Conservation (phyloP, 1,140 invertebrate species). For the Lepidurus apus region DNA sequence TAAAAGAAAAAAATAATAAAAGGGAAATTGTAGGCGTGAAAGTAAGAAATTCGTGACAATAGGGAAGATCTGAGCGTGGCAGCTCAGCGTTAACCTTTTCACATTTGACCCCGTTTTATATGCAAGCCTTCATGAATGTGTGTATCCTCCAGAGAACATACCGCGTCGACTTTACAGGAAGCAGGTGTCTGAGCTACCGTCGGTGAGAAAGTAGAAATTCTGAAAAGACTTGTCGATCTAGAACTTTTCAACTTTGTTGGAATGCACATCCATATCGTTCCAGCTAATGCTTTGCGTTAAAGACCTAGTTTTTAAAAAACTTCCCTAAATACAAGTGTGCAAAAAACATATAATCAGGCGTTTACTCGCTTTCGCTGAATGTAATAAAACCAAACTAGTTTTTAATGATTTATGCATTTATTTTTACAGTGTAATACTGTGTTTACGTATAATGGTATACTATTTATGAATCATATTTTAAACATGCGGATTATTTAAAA, state of each 20-base stretch:
- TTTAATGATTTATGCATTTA: too few relatives aligned
- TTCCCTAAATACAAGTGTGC: too few relatives aligned
- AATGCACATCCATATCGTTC: neutral
- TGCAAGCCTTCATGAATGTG: neutral
- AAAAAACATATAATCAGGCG: too few relatives aligned
- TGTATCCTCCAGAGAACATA: neutral
- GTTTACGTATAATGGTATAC: too few relatives aligned
- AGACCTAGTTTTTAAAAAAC: too few relatives aligned
- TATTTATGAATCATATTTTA: too few relatives aligned
- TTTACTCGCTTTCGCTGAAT: too few relatives aligned
- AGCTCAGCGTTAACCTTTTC: neutral
- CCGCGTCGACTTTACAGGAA: neutral
- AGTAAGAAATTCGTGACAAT: neutral
- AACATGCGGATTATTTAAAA: too few relatives aligned
- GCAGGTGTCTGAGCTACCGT: slow-evolving; percentile 12
- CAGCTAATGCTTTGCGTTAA: too few relatives aligned
- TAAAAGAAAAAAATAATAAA: neutral
- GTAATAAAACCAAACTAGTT: too few relatives aligned
- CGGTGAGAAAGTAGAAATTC: neutral
- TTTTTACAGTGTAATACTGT: too few relatives aligned
- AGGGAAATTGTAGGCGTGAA: slow-evolving; percentile 13
- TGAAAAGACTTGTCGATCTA: slow-evolving; percentile 12
- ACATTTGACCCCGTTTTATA: slow-evolving; percentile 4
- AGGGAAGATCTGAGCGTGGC: neutral
- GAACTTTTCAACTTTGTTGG: neutral